Conservation (phyloP, 1,140 invertebrate species). For the Drosophila novamexicana region DNA sequence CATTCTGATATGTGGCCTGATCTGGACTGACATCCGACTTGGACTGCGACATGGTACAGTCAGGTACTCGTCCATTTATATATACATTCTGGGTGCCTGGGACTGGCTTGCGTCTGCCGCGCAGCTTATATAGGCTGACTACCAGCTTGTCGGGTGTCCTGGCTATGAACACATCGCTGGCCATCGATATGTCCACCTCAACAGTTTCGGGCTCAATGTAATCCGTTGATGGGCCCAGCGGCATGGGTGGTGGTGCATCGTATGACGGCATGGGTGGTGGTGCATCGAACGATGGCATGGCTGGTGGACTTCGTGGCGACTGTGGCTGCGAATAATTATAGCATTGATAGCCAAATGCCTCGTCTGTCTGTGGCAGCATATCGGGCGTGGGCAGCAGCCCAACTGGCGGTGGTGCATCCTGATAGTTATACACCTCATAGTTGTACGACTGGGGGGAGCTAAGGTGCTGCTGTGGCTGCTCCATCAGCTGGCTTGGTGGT, state of each 20-base stretch:
- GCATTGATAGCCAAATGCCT: background rate
- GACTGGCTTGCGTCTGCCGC: background rate
- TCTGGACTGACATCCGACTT: background rate
- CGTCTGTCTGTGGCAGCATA: background rate
- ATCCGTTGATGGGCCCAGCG: background rate
- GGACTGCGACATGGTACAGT: background rate
- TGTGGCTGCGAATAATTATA: background rate
- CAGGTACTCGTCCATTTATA: background rate
- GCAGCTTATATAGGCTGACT: background rate
- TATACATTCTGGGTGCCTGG: background rate
- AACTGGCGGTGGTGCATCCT: background rate
- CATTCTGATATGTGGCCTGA: background rate
- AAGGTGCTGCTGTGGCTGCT: too few species aligned
- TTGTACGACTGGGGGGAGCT: background rate
- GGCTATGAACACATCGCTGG: slow-evolving; percentile 11
- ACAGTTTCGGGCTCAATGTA: background rate
- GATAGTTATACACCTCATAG: background rate
- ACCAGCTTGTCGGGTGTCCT: slow-evolving; percentile 3
- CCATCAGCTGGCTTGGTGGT: background rate
- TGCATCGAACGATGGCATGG: too few species aligned
- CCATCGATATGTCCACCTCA: slow-evolving; percentile 6
- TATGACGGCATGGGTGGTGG: background rate
- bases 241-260: background rate
- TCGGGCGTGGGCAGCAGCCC: background rate
- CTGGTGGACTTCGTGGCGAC: background rate